Percentiles rank a stretch among this genome's conserved stretches.
Evolutionary conservation across 1,140 invertebrate genomes (phyloP).

Genomic region (Lepidurus couesii): DNA sequence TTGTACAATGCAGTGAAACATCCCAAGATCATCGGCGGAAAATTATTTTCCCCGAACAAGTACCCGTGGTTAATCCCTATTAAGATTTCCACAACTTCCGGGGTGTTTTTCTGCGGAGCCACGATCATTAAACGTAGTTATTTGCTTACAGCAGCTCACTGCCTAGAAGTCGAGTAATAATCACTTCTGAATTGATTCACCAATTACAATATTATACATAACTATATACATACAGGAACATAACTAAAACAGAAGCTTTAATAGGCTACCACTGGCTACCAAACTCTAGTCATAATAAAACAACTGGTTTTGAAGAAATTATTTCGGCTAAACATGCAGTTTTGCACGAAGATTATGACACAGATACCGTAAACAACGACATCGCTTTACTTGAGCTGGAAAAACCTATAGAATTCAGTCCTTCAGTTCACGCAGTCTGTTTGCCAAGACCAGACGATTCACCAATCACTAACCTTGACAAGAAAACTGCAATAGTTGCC

Average conservation of each 20-base stretch:
- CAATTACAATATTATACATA: not conserved
- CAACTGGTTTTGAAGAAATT: not conserved
- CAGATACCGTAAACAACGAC: not conserved
- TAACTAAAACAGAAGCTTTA: not conserved
- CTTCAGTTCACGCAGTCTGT: not conserved
- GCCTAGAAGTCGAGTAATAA: not conserved
- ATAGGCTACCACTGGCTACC: not conserved
- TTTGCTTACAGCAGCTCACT: slow-evolving; percentile 12
- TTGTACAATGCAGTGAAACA: not conserved
- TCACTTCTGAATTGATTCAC: not conserved
- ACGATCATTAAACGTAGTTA: not conserved
- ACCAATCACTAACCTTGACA: not conserved
- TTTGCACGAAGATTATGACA: not conserved
- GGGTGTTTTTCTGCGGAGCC: not conserved
- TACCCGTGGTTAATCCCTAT: slow-evolving; percentile 3
- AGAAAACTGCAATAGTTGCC: not conserved
- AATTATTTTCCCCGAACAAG: not conserved
- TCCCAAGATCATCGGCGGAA: not conserved
- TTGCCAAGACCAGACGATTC: not conserved
- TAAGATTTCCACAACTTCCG: not conserved
- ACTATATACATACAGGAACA: not conserved
- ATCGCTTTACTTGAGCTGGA: slow-evolving; percentile 1
- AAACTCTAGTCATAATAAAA: not conserved
- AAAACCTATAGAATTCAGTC: not conserved
- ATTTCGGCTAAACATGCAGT: not conserved